phyloP scores from a whole-genome alignment of 2,888 invertebrate genomes.

The Yponomeuta evonymella region DNA sequence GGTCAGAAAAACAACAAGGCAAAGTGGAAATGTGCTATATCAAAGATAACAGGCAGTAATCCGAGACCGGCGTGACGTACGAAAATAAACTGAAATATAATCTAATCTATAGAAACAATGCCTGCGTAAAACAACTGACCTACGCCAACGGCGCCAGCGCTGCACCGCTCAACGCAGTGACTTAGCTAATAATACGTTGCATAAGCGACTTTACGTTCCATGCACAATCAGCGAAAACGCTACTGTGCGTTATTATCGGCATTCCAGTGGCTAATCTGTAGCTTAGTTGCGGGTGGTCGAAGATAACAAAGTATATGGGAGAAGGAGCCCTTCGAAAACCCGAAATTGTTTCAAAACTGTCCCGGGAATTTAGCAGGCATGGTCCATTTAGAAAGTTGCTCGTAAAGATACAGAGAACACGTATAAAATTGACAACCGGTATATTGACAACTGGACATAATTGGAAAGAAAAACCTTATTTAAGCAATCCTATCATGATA shows the following conservation, averaged over 20 bases:
- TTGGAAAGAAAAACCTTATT: too few species aligned
- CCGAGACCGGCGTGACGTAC: background rate
- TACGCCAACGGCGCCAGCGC: slow-evolving; percentile 5
- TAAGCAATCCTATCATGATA: too few species aligned
- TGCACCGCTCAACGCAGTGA: slow-evolving; percentile 7
- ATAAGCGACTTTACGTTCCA: slow-evolving; percentile 6
- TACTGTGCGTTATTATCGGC: background rate
- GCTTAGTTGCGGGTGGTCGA: background rate
- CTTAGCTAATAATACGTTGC: slow-evolving; percentile 4
- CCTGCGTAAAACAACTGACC: slow-evolving; percentile 6
- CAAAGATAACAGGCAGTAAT: background rate
- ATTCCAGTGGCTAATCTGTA: background rate
- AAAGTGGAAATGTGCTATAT: background rate
- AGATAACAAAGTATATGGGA: background rate
- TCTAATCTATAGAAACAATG: slow-evolving; percentile 9
- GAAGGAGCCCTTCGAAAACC: background rate
- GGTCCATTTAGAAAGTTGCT: too few species aligned
- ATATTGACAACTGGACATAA: too few species aligned
- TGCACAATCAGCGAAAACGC: slow-evolving; percentile 3
- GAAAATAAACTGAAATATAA: slow-evolving; percentile 1
- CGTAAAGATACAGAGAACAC: too few species aligned
- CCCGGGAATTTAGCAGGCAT: too few species aligned
- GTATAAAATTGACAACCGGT: too few species aligned
- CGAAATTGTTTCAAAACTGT: too few species aligned
- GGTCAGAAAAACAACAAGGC: background rate